Conservation (phyloP, 92 coral and sea anemone species). For the Pocillopora meandrina region DNA sequence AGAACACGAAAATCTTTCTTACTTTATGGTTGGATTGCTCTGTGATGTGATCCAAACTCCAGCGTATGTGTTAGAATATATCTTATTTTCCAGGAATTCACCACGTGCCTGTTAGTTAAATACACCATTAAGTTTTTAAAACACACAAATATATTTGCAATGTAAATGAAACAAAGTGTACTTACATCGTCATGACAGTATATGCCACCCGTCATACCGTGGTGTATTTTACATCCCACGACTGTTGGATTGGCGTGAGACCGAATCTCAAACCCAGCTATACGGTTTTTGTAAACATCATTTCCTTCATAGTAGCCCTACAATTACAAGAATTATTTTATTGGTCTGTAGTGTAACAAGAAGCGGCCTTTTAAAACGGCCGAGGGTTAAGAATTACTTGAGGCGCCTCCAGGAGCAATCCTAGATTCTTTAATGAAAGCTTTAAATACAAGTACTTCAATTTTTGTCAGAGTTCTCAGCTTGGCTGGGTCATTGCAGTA, state of each 20-base stretch:
- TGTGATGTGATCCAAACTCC: slow-evolving; percentile 97
- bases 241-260: slow-evolving; percentile 94
- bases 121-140: not conserved
- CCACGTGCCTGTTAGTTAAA: slow-evolving; percentile 85
- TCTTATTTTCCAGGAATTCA: slow-evolving; percentile 90
- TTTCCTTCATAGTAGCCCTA: slow-evolving; percentile 93
- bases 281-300: slow-evolving; percentile 89
- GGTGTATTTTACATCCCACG: slow-evolving; percentile 86
- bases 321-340: not conserved
- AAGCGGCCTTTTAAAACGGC: no score
- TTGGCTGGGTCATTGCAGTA: no score
- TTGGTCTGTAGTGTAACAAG: no score
- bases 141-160: no score
- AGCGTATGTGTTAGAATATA: slow-evolving; percentile 91
- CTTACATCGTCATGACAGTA: slow-evolving; percentile 97
- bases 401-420: no score
- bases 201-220: slow-evolving; percentile 97
- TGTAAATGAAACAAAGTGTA: not conserved
- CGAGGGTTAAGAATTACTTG: no score
- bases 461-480: no score
- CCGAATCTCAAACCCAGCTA: slow-evolving; percentile 96
- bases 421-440: no score
- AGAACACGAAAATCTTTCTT: slow-evolving; percentile 21
- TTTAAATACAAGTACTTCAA: no score
- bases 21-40: slow-evolving; percentile 97